phyloP scores from a whole-genome alignment of 2,797 vertebrate species.

The Pseudochirops cupreus region DNA sequence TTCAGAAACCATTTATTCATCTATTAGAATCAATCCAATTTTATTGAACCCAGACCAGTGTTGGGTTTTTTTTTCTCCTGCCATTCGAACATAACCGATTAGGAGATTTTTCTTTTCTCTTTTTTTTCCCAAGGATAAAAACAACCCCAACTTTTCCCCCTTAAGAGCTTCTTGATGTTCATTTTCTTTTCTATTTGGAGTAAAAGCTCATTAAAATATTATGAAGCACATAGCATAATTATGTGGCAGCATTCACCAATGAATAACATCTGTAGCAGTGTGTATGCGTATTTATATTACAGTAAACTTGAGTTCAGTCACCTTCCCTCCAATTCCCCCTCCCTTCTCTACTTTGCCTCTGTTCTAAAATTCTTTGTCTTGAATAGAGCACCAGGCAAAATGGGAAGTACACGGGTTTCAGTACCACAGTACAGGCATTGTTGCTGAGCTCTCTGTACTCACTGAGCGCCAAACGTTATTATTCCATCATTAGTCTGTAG shows the following conservation, averaged over 20 bases:
- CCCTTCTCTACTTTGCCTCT: slow-evolving; percentile 65
- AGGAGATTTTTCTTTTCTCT: slow-evolving; percentile 38
- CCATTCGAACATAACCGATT: slow-evolving; percentile 63
- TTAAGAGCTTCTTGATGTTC: slow-evolving; percentile 79
- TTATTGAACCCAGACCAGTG: slow-evolving; percentile 69
- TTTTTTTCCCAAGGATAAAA: slow-evolving; percentile 53
- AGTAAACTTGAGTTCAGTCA: slow-evolving; percentile 75
- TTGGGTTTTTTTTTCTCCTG: slow-evolving; percentile 11
- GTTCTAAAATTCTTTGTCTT: slow-evolving; percentile 80
- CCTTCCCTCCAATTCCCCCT: slow-evolving; percentile 41
- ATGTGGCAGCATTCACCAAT: slow-evolving; percentile 76
- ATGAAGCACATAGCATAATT: slow-evolving; percentile 80
- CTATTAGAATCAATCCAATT: slow-evolving; percentile 57
- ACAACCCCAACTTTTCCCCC: slow-evolving; percentile 59
- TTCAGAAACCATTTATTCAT: slow-evolving; percentile 63
- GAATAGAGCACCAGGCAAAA: slow-evolving; percentile 62
- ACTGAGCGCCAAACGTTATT: slow-evolving; percentile 78
- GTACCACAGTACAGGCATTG: slow-evolving; percentile 70
- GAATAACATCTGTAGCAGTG: slow-evolving; percentile 83
- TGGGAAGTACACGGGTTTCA: slow-evolving; percentile 72
- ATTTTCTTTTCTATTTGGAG: slow-evolving; percentile 81
- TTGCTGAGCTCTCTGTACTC: slow-evolving; percentile 63
- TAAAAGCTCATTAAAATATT: slow-evolving; percentile 84
- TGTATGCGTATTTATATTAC: slow-evolving; percentile 78
- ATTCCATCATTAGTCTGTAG: slow-evolving; percentile 81